Conservation (phyloP, 2,113 vertebrate genomes). For the Dendrocopos noguchii region DNA sequence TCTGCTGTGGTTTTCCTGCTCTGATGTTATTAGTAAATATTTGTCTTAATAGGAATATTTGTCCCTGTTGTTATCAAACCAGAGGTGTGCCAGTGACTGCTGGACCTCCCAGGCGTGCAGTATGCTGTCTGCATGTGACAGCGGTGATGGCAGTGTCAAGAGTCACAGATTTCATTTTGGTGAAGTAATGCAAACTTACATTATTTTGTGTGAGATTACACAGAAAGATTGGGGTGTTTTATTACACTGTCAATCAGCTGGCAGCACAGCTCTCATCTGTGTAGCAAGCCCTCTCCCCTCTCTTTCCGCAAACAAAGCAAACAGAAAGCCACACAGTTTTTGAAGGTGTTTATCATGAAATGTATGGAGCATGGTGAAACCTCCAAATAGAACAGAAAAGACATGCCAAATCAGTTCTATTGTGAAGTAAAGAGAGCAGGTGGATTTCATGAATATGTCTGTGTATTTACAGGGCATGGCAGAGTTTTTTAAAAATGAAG, state of each 20-base stretch:
- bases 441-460: conserved; percentile 61
- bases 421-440: conserved; percentile 59
- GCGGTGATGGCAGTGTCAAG: neutral
- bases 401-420: conserved; percentile 49
- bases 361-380: conserved; percentile 8
- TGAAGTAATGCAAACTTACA: neutral
- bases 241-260: conserved; percentile 58
- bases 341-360: conserved; percentile 34
- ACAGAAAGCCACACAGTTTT: neutral
- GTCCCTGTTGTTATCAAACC: neutral
- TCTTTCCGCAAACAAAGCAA: conserved; percentile 17
- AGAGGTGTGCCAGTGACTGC: neutral
- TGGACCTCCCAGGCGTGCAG: neutral
- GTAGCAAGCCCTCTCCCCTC: neutral
- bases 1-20: neutral
- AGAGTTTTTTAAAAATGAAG: conserved; percentile 5
- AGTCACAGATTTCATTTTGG: conserved; percentile 22
- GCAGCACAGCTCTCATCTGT: neutral
- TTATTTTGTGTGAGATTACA: conserved; percentile 52
- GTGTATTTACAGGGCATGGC: neutral
- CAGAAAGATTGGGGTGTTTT: conserved; percentile 56
- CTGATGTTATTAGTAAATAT: neutral
- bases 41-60: neutral
- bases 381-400: neutral
- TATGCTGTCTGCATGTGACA: neutral